Evolutionary conservation across 1,140 invertebrate genomes (phyloP).

Genomic region (Gonatopus flavifemur): DNA sequence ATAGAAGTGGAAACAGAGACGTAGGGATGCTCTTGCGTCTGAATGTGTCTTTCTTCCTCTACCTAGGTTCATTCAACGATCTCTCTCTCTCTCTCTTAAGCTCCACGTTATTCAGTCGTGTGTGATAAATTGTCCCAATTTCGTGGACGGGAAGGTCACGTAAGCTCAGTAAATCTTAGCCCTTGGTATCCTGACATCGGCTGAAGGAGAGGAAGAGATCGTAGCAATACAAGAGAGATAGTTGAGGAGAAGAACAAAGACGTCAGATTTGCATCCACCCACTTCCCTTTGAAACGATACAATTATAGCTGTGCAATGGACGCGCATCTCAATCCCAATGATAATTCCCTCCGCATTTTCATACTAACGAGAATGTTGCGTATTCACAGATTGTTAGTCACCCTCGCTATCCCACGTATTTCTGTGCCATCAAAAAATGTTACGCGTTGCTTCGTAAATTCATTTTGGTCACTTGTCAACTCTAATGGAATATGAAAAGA

Average conservation of each 20-base stretch:
- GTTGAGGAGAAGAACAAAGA: neutral
- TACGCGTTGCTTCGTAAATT: too few species aligned
- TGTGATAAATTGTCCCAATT: slow-evolving; percentile 52
- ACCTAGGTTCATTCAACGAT: too few species aligned
- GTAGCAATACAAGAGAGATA: neutral
- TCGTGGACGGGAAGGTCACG: slow-evolving; percentile 46
- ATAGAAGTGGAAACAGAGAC: slow-evolving; percentile 5
- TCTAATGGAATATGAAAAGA: too few species aligned
- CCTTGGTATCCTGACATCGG: slow-evolving; percentile 10
- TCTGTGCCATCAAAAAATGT: too few species aligned
- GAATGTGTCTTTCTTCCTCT: neutral
- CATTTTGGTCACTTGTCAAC: too few species aligned
- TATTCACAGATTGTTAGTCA: too few species aligned
- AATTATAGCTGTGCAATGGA: neutral
- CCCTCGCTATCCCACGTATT: too few species aligned
- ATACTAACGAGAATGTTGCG: too few species aligned
- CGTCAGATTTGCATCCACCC: neutral
- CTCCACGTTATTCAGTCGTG: slow-evolving; percentile 19
- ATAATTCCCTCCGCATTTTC: too few species aligned
- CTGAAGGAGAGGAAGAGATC: neutral
- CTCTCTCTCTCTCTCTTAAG: neutral
- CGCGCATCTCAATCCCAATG: too few species aligned
- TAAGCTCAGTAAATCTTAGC: slow-evolving; percentile 44
- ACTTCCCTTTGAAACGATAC: neutral
- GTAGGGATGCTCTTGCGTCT: too few species aligned